These are phyloP conservation scores for Brachionus manjavacas DNA, from an alignment of 1,140 invertebrate species.

Conservation along the genomic window DNA sequence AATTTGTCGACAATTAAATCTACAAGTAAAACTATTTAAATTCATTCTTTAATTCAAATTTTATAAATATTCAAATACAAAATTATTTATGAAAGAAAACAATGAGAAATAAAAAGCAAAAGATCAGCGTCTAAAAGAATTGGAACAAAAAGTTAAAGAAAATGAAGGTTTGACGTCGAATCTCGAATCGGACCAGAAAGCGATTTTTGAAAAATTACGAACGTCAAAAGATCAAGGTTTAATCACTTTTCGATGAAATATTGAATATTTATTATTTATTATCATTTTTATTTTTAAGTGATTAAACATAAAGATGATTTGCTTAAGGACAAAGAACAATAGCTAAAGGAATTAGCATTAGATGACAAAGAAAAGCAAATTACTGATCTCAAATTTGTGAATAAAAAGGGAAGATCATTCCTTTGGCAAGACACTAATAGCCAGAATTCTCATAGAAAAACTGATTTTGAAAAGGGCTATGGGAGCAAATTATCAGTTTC, in stretches of 20 bases:
- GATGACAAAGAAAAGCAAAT: too few species aligned
- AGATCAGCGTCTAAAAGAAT: background rate
- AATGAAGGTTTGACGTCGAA: background rate
- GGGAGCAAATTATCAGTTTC: background rate
- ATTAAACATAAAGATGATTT: too few species aligned
- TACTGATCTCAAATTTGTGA: too few species aligned
- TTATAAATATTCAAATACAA: too few species aligned
- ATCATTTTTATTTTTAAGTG: background rate
- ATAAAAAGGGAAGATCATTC: too few species aligned
- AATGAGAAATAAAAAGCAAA: too few species aligned
- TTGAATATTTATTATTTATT: background rate
- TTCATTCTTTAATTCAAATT: too few species aligned
- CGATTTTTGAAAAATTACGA: background rate
- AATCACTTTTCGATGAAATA: background rate
- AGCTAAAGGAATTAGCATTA: background rate
- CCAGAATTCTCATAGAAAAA: background rate
- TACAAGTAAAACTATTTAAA: too few species aligned
- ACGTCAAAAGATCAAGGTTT: background rate
- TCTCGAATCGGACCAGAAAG: background rate
- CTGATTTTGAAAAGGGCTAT: background rate
- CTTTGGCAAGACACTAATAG: background rate
- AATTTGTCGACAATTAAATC: too few species aligned
- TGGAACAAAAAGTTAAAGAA: background rate
- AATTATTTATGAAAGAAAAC: too few species aligned
- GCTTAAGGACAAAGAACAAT: background rate